Base-by-base conservation (phyloP, 2,113 vertebrate genomes). In the Sorex araneus region DNA sequence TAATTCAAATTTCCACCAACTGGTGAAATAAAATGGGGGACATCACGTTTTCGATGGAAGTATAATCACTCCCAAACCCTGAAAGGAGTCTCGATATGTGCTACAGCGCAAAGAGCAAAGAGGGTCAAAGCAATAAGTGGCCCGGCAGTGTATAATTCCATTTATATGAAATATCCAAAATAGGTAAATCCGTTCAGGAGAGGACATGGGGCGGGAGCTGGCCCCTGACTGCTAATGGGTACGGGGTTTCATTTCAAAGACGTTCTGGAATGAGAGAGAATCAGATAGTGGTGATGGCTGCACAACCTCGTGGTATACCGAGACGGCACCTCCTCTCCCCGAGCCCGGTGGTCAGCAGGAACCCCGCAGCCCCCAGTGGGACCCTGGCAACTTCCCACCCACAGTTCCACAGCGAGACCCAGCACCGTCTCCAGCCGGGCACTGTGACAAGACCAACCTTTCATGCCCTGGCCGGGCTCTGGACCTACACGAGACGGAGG, bases 211-310 rank as follows among this genome's bases (percentile, higher is more conserved):
- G 25, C 66, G 19, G 45, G n/a, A 25, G 4, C 7, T 36, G 13
- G n/a, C 4, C 27, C 64, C 12, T 1, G 64, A 13, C 64, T n/a
- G 28, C 64, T 30, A 4, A 11, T 67, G 64, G 64, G 64, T 13
- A 30, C n/a, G 7, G 67, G n/a, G 67, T 50, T 50, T 89, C 76
- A 21, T n/a, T 67, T 21, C 40, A n/a, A 60, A 84, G 92, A 87
- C 19, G 11, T 69, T 45, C 60, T 78, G 54, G 54, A 92, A 66
- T 43, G 21, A 92, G 71, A 66, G 32, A 70, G 40, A 71, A 76
- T 71, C 54, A 28, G 66, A 60, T 0, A 36, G 66, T 19, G 13
- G 27, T 25, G 13, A 57, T 8, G 8, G 47, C 27, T 66, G 18
- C 21, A 71, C 30, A 76, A 15, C 21, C 27, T 15, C 28, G 30